Evolutionary conservation across 2,888 invertebrate species (phyloP), one percentile per base, ranked within the genome.

Genomic region (Acholoe squamosa): DNA sequence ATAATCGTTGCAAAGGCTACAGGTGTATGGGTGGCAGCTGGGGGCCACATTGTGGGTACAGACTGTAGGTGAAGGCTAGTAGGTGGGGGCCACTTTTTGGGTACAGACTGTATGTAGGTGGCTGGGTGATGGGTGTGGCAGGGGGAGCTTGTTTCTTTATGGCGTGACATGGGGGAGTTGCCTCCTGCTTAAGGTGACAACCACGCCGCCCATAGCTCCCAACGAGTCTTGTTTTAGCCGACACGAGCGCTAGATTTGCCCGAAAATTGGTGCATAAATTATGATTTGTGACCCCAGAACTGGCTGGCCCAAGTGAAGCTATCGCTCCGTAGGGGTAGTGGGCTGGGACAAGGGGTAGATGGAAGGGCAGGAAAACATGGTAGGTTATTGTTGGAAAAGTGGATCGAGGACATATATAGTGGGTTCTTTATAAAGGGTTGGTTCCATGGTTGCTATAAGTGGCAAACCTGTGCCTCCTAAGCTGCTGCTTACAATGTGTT

Each of bases 251-350:
- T n/a, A 71, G 71, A 71, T 71, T 25, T 28, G 71, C 71, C 31
- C 28, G 71, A 71, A 71, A 71, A 71, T 71, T 71, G 71, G 71
- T 71, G 28, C 71, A 71, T 71, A 71, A 71, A 71, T 71, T 16
- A 28, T 28, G 71, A 71, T 71, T 71, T 71, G 71, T 71, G 71
- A 71, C 28, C 14, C 71, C 71, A 61, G 61, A 5, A n/a, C 61
- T 61, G 61, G n/a, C 22, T 22, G 61, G 61, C 61, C 43, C 19
- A 61, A 61, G 61, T 61, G 19, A 61, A 61, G 61, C 61, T 61
- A 61, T 61, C 61, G 61, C 22, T 61, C 61, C 61, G 61, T n/a
- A n/a, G 43, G 43, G 43, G 43, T 43, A 43, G 61, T 61, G 61
- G n/a, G 61, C 61, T 19, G 61, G 61, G 61, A 61, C 22, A 61